These are phyloP conservation scores for Cyrtonyx montezumae DNA, from an alignment of 2,113 vertebrate genomes.

Conservation along the genomic window DNA sequence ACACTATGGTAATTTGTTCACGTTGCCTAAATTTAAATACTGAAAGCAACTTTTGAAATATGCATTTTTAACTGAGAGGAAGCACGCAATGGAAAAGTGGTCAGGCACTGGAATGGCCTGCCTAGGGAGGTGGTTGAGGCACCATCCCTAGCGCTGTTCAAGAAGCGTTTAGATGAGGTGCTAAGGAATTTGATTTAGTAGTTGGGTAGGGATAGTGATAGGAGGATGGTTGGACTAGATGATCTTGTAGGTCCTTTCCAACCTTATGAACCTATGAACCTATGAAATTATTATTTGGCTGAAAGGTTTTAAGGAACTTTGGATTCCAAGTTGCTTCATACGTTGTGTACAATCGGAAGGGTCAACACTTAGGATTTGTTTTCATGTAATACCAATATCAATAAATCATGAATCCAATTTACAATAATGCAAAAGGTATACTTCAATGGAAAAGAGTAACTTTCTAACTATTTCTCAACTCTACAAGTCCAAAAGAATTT, in stretches of 20 bases:
- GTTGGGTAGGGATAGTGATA: too few relatives aligned
- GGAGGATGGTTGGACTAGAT: too few relatives aligned
- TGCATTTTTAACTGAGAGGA: background rate
- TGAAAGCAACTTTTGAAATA: conserved; percentile 17
- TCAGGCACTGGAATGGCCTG: too few relatives aligned
- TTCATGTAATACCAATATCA: conserved; percentile 8
- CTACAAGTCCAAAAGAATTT: conserved; percentile 1
- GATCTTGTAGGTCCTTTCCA: too few relatives aligned
- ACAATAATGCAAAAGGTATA: conserved; percentile 69
- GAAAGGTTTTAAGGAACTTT: background rate
- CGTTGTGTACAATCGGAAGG: background rate
- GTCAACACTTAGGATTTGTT: background rate
- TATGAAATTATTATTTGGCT: background rate
- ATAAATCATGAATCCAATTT: conserved; percentile 26
- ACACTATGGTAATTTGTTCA: background rate
- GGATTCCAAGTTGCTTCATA: background rate
- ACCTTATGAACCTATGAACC: too few relatives aligned
- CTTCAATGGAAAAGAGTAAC: conserved; percentile 9
- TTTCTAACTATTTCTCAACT: conserved; percentile 12
- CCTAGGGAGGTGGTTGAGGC: too few relatives aligned
- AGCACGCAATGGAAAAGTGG: background rate
- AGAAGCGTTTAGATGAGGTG: too few relatives aligned
- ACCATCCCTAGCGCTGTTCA: too few relatives aligned
- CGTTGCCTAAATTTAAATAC: background rate
- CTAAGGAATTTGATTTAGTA: too few relatives aligned